Base-by-base conservation (phyloP, 1,140 invertebrate genomes). In the Pseudomyrmex cubaensis region DNA sequence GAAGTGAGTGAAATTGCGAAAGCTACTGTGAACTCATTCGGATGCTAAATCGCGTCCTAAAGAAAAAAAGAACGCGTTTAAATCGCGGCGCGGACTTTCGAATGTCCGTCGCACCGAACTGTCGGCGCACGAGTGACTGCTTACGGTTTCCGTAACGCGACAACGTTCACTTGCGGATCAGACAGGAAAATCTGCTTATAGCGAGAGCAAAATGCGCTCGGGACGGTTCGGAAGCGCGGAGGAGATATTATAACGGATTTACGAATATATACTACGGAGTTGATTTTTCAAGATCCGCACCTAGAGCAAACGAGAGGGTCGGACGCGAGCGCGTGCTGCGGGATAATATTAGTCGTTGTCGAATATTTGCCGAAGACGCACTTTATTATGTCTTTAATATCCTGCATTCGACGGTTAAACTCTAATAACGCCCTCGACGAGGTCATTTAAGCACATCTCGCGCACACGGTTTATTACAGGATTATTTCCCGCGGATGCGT, bases 161-260 rank as follows among this genome's bases (percentile, higher is more conserved):
- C 87, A 64, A 52, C 64, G 66, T 74, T 48, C 59, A 56, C 62
- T 44, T 12, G n/a, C 48, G 78, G 87, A 88, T 89, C 84, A 87
- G 88, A 87, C 88, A 67, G 70, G 76, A 72, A 86, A 89, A 89
- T 89, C 87, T 89, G 87, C 87, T 89, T 89, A 85, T 35, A 35
- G 35, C 4, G 85, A 25, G 84, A 85, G 87, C 85, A 56, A 72
- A 75, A 72, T 59, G 82, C 80, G 10, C 64, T 9, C 52, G 44
- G 48, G 0, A 35, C 46, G 44, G 52, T 63, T 44, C 63, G 59
- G 35, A 35, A 1, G 35, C 35, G 62, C 52, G 22, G 13, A 20
- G 25, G 17, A 35, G 67, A 88, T 86, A 86, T 86, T 76, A 75
- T 63, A 54, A 22, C 73, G 66, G 78, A 20, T 66, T 80, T 80